These are phyloP conservation scores for Acronicta leporina DNA, from an alignment of 2,888 invertebrate species.

Conservation along the genomic window DNA sequence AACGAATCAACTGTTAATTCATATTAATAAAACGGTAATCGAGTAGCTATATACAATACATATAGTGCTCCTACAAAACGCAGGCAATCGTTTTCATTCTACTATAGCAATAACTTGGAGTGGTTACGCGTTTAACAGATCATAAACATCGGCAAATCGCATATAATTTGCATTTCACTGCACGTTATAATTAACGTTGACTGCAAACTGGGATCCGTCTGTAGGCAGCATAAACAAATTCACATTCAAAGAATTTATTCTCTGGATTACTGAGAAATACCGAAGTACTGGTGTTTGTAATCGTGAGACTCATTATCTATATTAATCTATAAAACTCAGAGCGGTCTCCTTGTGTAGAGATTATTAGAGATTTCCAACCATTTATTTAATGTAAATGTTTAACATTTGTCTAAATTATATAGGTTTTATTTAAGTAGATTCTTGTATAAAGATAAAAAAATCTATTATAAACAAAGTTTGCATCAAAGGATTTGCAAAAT, in stretches of 20 bases:
- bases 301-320: constrained; percentile 34
- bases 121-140: constrained; percentile 29
- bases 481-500: too few relatives aligned
- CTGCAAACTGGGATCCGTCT: constrained; percentile 25
- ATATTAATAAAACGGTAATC: neutral
- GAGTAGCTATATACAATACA: neutral
- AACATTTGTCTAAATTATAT: constrained; percentile 10
- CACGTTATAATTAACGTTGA: constrained; percentile 36
- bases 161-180: constrained; percentile 36
- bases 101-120: constrained; percentile 1
- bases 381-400: constrained; percentile 24
- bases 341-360: constrained; percentile 32
- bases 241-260: constrained; percentile 31
- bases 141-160: constrained; percentile 37
- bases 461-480: too few relatives aligned
- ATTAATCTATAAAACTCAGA: constrained; percentile 41
- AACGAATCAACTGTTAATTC: too few relatives aligned
- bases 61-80: neutral
- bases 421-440: constrained; percentile 7
- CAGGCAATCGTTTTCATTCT: constrained; percentile 2
- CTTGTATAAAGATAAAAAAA: too few relatives aligned
- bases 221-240: constrained; percentile 26
- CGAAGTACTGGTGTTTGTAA: constrained; percentile 22
- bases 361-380: constrained; percentile 23
- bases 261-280: constrained; percentile 17